Base-by-base conservation (phyloP, 2,888 invertebrate species). In the Phragmatobia fuliginosa region DNA sequence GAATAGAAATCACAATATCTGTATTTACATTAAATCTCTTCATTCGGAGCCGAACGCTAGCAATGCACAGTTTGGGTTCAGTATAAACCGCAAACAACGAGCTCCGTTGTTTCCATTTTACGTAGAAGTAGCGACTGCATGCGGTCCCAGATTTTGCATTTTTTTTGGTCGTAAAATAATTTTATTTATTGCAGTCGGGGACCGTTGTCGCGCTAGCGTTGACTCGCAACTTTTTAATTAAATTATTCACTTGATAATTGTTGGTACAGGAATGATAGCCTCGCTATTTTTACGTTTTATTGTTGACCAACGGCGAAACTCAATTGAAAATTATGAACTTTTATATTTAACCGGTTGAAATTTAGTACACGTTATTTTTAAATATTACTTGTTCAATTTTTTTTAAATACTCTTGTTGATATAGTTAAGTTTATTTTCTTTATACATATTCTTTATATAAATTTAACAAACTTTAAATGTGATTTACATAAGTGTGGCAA, bases 211-310 rank as follows among this genome's bases (percentile, higher is more conserved):
- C 82, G 80, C 77, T 79, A 81, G 83, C 82, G 89, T 86, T 84
- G 84, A 87, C 86, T 88, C 85, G 75, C 81, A 88, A 92, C 86
- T 91, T 93, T 91, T 92, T 90, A 92, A 92, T 93, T 90, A 88
- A 92, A 91, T 93, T 92, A 93, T 92, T 88, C 87, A 87, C 87
- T 90, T 88, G 87, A 87, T 90, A 89, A 91, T 90, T 91, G 89
- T 87, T 84, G 83, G 77, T 78, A 71, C 67, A 76, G 75, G 70
- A 79, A 74, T 79, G 78, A 82, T 82, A 84, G 74, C 68, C 70
- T 67, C 70, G 75, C 72, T 74, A 72, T 79, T 80, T 78, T 74
- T 75, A 72, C 69, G 67, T 66, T 78, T 73, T 65, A 70, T 77
- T 76, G 78, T 80, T 77, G 70, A 71, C 76, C 72, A 74, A 71